These are phyloP conservation scores for Blera fallax DNA, from an alignment of 2,888 invertebrate species.

Conservation along the genomic window DNA sequence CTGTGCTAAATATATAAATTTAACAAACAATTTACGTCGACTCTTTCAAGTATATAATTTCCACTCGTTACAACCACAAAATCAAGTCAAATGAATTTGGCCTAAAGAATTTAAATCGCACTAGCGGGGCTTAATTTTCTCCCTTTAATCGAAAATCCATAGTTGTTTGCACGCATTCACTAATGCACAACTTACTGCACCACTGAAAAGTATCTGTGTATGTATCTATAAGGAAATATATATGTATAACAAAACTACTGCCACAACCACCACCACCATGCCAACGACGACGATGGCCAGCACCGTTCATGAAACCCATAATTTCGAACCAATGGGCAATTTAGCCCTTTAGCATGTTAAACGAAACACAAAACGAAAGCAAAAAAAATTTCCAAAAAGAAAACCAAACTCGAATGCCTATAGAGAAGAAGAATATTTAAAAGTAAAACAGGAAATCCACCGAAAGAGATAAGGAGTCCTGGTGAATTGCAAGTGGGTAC, in stretches of 20 bases:
- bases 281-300: too few relatives aligned
- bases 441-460: conserved; percentile 63
- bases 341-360: conserved; percentile 81
- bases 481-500: conserved; percentile 35
- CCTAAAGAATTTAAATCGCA: conserved; percentile 45
- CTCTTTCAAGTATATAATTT: conserved; percentile 9
- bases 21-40: neutral
- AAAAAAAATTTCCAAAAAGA: conserved; percentile 7
- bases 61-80: neutral
- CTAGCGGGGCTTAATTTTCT: conserved; percentile 36
- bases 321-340: conserved; percentile 82
- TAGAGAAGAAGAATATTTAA: conserved; percentile 10
- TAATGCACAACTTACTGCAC: neutral
- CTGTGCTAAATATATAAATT: neutral
- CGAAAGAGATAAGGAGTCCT: conserved; percentile 53
- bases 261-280: conserved; percentile 32
- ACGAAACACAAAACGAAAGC: conserved; percentile 30
- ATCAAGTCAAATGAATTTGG: conserved; percentile 25
- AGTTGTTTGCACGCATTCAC: conserved; percentile 18
- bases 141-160: conserved; percentile 62
- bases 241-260: conserved; percentile 48
- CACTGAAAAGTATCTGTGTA: neutral
- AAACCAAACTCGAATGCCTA: conserved; percentile 9
- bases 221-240: conserved; percentile 22
- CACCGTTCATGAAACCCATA: conserved; percentile 79